phyloP scores from a whole-genome alignment of 1,140 invertebrate species.

The Phymorhynchus buccinoides region DNA sequence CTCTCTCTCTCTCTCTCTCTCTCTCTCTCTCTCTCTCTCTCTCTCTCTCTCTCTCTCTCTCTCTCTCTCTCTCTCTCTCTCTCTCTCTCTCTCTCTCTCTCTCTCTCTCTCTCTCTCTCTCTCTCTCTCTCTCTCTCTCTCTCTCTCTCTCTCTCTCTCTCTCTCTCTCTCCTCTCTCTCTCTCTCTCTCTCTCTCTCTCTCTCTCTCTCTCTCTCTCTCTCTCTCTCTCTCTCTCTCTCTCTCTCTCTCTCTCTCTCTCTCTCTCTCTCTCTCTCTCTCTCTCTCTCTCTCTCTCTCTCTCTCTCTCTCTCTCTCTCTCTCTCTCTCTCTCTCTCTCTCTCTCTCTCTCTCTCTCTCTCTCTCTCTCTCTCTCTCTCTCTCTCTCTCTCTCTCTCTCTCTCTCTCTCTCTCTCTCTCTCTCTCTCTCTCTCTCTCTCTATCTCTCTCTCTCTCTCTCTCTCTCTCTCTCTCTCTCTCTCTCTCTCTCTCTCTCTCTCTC shows the following conservation, averaged over 20 bases:
- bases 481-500: no score
- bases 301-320: background rate
- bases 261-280: background rate
- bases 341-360: no score
- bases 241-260: background rate
- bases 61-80: background rate
- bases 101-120: background rate
- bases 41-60: background rate
- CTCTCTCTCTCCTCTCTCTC: no score
- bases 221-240: background rate
- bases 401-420: background rate
- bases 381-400: background rate
- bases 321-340: background rate
- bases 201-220: background rate
- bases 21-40: background rate
- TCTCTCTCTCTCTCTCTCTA: background rate
- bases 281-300: background rate
- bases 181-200: background rate
- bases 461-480: background rate
- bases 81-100: background rate
- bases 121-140: background rate
- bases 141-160: background rate
- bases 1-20: background rate
- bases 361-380: background rate
- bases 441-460: background rate